phyloP scores from a whole-genome alignment of 2,113 vertebrate species.

The Pygoscelis adeliae region DNA sequence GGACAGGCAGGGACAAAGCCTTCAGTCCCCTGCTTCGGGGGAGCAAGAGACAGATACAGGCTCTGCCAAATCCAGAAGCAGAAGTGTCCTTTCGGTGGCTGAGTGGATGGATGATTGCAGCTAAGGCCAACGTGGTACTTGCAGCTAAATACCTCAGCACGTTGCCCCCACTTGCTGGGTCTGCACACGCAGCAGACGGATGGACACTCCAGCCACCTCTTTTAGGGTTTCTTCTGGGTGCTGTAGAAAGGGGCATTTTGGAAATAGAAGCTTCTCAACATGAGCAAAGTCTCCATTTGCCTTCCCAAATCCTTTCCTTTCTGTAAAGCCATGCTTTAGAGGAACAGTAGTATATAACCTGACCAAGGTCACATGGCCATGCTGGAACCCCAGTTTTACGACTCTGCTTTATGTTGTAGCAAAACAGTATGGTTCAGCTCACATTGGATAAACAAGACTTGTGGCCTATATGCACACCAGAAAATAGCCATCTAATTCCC shows the following conservation, averaged over 20 bases:
- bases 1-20: neutral
- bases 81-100: neutral
- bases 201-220: neutral
- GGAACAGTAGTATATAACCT: neutral
- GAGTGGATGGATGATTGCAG: neutral
- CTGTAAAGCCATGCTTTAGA: neutral
- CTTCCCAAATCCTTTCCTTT: neutral
- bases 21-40: neutral
- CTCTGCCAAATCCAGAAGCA: neutral
- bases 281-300: neutral
- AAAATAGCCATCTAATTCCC: neutral
- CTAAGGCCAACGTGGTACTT: no score
- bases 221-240: neutral
- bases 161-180: accelerated
- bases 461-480: neutral
- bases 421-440: neutral
- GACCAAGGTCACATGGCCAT: neutral
- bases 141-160: neutral
- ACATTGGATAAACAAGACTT: neutral
- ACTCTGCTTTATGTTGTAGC: neutral
- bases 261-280: neutral
- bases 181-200: neutral
- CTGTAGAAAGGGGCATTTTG: neutral
- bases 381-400: neutral
- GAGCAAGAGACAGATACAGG: neutral